Percentiles rank a stretch among this genome's conserved stretches.
phyloP scores from a whole-genome alignment of 1,140 invertebrate species.

The Sinonovacula constricta region DNA sequence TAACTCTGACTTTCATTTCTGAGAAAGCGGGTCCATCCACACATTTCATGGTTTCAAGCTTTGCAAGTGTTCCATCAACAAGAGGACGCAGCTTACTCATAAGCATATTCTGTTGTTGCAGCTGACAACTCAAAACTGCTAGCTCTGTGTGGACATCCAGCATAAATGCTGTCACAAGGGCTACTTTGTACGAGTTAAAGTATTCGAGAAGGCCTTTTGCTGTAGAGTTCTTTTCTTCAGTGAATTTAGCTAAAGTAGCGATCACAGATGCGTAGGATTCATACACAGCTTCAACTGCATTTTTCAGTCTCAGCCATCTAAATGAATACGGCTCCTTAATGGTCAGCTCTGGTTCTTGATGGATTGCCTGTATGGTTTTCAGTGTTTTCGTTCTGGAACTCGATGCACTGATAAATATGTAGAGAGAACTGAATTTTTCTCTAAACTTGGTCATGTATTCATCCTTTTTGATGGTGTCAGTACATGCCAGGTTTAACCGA shows the following conservation, averaged over 20 bases:
- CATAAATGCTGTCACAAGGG: constrained; percentile 17
- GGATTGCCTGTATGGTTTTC: constrained; percentile 8
- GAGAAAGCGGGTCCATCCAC: constrained; percentile 5
- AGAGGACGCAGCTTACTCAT: constrained; percentile 9
- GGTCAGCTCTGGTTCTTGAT: constrained; percentile 29
- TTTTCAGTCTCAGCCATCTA: constrained; percentile 19
- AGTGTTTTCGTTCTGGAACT: background rate
- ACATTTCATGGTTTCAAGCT: background rate
- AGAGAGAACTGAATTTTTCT: constrained; percentile 39
- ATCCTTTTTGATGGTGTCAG: constrained; percentile 34
- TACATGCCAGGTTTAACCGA: constrained; percentile 14
- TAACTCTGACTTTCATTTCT: constrained; percentile 1
- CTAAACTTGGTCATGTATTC: constrained; percentile 9
- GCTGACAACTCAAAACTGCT: background rate
- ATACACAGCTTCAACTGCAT: constrained; percentile 33
- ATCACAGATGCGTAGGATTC: constrained; percentile 8
- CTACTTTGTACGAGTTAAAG: constrained; percentile 17
- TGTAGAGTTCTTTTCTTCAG: constrained; percentile 2
- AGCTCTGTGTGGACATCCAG: constrained; percentile 17
- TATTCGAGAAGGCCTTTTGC: constrained; percentile 23
- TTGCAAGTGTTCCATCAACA: constrained; percentile 3
- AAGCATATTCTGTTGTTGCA: constrained; percentile 11
- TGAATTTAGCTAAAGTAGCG: constrained; percentile 11
- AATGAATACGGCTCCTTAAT: constrained; percentile 31
- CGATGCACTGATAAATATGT: constrained; percentile 27